phyloP scores from a whole-genome alignment of 2,797 vertebrate genomes.

The Agapornis canus region DNA sequence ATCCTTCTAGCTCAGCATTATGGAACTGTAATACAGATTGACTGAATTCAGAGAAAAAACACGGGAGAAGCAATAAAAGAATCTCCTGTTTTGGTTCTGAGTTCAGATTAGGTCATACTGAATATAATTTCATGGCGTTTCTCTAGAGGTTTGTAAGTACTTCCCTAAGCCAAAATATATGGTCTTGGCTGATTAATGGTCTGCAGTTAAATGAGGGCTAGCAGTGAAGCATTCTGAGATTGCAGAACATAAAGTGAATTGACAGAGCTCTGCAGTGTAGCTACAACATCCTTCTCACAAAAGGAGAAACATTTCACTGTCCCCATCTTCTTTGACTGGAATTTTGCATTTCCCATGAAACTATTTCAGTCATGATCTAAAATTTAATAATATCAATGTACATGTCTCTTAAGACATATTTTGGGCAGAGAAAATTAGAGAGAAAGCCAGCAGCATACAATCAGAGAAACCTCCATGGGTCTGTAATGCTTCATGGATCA shows the following conservation, averaged over 20 bases:
- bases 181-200: neutral
- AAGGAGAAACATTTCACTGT: neutral
- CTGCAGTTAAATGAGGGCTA: neutral
- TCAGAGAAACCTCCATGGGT: neutral
- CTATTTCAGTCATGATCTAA: neutral
- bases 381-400: neutral
- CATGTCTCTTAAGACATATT: neutral
- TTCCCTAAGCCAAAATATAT: neutral
- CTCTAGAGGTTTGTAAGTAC: neutral
- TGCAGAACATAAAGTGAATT: neutral
- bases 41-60: neutral
- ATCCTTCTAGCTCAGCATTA: neutral
- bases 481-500: neutral
- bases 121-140: constrained; percentile 7
- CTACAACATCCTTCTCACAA: neutral
- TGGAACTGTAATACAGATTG: neutral
- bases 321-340: neutral
- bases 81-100: neutral
- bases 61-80: neutral
- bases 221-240: neutral
- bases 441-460: neutral
- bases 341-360: neutral
- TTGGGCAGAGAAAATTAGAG: neutral
- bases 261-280: neutral
- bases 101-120: constrained; percentile 25